Conservation (phyloP, 2,888 invertebrate species). For the Drepanosiphum platanoidis region DNA sequence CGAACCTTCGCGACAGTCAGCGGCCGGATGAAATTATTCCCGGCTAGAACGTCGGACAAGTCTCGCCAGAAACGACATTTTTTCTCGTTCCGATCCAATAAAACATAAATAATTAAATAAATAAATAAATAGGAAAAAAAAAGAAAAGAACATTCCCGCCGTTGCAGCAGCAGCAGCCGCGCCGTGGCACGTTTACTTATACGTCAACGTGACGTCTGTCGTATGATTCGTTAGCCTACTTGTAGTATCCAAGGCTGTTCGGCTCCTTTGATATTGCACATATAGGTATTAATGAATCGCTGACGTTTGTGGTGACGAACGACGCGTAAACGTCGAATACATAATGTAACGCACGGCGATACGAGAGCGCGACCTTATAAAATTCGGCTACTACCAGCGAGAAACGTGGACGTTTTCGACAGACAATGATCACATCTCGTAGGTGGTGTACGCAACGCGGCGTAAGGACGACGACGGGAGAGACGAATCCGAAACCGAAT, state of each 20-base stretch:
- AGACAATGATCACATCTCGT: neutral
- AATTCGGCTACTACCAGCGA: no score
- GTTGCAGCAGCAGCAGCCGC: neutral
- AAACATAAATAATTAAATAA: neutral
- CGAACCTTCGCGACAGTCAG: neutral
- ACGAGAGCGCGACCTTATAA: neutral
- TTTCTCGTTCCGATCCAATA: slow-evolving; percentile 13
- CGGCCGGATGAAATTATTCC: neutral
- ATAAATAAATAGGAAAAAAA: neutral
- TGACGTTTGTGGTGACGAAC: neutral
- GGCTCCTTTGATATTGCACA: slow-evolving; percentile 27
- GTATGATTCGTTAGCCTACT: slow-evolving; percentile 33
- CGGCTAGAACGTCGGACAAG: neutral
- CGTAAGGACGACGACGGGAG: neutral
- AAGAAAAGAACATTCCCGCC: neutral
- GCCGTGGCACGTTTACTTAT: neutral
- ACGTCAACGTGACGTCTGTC: slow-evolving; percentile 14
- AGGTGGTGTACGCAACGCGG: neutral
- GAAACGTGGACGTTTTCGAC: neutral
- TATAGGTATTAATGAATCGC: neutral
- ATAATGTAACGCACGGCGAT: neutral
- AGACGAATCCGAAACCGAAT: slow-evolving; percentile 25
- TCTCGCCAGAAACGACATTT: neutral
- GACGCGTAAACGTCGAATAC: neutral
- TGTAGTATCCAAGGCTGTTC: slow-evolving; percentile 3